Evolutionary conservation across 2,113 vertebrate species (phyloP), one percentile per base, ranked within the genome.

Genomic region (Tragelaphus scriptus): DNA sequence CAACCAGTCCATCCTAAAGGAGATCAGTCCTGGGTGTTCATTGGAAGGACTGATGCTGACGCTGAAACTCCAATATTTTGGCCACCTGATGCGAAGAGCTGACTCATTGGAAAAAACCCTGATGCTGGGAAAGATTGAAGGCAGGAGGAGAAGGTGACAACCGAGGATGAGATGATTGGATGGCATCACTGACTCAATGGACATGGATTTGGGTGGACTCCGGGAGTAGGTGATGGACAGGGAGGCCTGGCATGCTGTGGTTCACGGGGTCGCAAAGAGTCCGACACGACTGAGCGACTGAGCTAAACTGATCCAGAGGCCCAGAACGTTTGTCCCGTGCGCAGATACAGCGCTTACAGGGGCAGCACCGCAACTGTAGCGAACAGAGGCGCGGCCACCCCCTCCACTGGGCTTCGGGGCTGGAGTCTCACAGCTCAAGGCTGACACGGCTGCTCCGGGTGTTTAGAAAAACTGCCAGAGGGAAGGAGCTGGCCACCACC

Each of bases 371-470:
- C 3, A 0, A 13, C 11, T 0, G 23, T 0, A 3, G 11, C 8
- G 56, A 5, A 28, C 23, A 30, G 14, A 59, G 11, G 36, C 0
- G 12, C 1, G 8, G 1, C 6, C 44, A 0, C 0, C 9, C 23
- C 44, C 30, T 9, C 0, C 7, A 2, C 19, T 0, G 10, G 6
- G 4, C 21, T 9, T 11, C 25, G 0, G 58, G 3, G 1, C 4
- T 16, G 14, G 47, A 11, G 0, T 7, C 16, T 32, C 17, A 1
- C 32, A 1, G 28, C 79, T 28, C 28, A 0, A 12, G 0, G 32
- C 3, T 0, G 12, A 6, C 6, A 0, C 0, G 0, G 7, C 3
- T 0, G 30, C 32, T 4, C 71, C 1, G 2, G 6, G 4, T 0
- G 3, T 30, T 25, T 25, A 82, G 77, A 16, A 56, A 58, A 12